A percentile compares a stretch with the other conserved stretches of the same genome.
Evolutionary conservation across 2,888 invertebrate species (phyloP).

Genomic region (Drosophila infuscata): DNA sequence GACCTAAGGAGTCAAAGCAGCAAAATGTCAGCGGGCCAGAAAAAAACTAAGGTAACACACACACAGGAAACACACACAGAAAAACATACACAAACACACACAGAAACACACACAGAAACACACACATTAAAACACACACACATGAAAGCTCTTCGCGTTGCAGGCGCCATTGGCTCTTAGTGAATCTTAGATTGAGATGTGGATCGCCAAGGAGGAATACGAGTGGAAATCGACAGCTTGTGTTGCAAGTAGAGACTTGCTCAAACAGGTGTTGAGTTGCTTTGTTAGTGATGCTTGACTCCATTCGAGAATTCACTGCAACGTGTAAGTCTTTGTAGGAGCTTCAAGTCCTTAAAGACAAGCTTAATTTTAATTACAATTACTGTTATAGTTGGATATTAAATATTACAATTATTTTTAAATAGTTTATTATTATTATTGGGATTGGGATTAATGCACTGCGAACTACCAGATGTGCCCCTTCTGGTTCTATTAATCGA

Average conservation of each 20-base stretch:
- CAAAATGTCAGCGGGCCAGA: conserved; percentile 41
- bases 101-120: background rate
- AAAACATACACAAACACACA: no score
- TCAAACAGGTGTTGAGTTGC: conserved; percentile 12
- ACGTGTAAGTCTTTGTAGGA: conserved; percentile 21
- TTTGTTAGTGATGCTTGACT: conserved; percentile 15
- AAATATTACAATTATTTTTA: background rate
- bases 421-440: background rate
- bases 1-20: conserved; percentile 25
- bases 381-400: background rate
- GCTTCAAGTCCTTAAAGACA: conserved; percentile 6
- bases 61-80: background rate
- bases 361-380: background rate
- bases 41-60: conserved; percentile 23
- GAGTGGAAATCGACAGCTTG: background rate
- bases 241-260: conserved; percentile 1
- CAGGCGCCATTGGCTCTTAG: no score
- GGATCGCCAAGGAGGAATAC: background rate
- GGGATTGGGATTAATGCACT: background rate
- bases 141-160: no score
- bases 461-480: background rate
- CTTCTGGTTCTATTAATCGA: background rate
- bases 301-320: conserved; percentile 27
- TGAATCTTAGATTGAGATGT: no score
- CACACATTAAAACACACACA: no score